Percentiles rank a stretch among this genome's conserved stretches.
Evolutionary conservation across 2,113 vertebrate species (phyloP).

Genomic region (Alethe diademata): DNA sequence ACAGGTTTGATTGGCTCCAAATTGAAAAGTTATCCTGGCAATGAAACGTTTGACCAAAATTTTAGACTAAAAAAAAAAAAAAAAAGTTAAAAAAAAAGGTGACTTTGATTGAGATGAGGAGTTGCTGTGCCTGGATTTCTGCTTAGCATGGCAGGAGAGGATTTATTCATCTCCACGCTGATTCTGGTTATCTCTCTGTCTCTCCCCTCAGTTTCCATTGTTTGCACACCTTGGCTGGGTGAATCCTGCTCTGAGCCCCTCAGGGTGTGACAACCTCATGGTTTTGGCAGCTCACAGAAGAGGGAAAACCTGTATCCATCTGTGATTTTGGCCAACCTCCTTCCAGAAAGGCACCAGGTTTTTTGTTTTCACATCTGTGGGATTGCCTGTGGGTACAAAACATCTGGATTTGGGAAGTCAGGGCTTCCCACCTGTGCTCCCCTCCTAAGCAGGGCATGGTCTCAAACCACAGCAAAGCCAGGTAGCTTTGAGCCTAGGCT

Average conservation of each 20-base stretch:
- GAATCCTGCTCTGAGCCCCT: not conserved
- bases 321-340: not conserved
- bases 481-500: not conserved
- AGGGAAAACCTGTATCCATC: not conserved
- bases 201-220: not conserved
- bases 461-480: not conserved
- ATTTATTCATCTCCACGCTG: not conserved
- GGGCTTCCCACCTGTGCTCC: not conserved
- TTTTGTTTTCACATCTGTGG: not conserved
- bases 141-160: not conserved
- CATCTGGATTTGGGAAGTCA: not conserved
- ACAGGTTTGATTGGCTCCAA: not conserved
- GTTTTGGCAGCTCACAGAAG: not conserved
- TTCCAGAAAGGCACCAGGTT: not conserved
- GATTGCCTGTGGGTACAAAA: not conserved
- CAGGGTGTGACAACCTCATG: rapidly evolving
- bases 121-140: not conserved
- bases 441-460: not conserved
- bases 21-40: not conserved
- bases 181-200: not conserved
- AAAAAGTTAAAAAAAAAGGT: not conserved
- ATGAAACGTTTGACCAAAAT: not conserved
- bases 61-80: not conserved
- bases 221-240: not conserved
- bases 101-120: not conserved